These are phyloP conservation scores for Philypnodon macrostomus DNA, from an alignment of 2,797 vertebrate species.

Conservation along the genomic window DNA sequence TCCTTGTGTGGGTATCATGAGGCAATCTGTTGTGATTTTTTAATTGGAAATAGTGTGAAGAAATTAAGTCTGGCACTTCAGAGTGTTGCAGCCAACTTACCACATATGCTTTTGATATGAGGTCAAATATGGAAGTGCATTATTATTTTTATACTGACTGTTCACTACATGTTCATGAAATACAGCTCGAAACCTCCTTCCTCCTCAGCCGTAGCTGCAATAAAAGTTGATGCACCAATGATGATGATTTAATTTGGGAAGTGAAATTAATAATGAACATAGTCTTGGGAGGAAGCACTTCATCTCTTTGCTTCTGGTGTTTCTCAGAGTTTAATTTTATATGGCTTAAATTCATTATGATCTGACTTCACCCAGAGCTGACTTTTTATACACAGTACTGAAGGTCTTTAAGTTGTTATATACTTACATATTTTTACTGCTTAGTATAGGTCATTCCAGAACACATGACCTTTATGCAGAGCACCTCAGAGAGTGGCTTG, in stretches of 20 bases:
- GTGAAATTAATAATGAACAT: conserved; percentile 4
- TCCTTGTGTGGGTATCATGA: conserved; percentile 20
- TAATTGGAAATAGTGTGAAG: conserved; percentile 59
- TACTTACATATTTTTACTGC: no score
- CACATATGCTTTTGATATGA: conserved; percentile 41
- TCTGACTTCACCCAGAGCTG: neutral
- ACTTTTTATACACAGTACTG: no score
- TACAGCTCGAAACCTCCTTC: neutral
- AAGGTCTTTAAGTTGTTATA: no score
- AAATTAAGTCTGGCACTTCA: conserved; percentile 46
- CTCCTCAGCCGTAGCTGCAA: neutral
- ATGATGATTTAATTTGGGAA: conserved; percentile 3
- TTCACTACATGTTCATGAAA: no score
- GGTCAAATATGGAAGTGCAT: conserved; percentile 23
- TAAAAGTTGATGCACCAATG: neutral
- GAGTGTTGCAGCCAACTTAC: conserved; percentile 35
- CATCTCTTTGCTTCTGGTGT: conserved; percentile 1
- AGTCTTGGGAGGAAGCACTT: neutral
- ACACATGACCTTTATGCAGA: no score
- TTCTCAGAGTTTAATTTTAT: neutral
- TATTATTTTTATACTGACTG: conserved; percentile 21
- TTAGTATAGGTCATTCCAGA: no score
- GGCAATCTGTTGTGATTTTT: conserved; percentile 41
- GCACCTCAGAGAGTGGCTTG: no score
- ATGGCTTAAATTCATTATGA: neutral